Base-by-base conservation (phyloP, 2,888 invertebrate genomes). In the Micoletzkya japonica region DNA sequence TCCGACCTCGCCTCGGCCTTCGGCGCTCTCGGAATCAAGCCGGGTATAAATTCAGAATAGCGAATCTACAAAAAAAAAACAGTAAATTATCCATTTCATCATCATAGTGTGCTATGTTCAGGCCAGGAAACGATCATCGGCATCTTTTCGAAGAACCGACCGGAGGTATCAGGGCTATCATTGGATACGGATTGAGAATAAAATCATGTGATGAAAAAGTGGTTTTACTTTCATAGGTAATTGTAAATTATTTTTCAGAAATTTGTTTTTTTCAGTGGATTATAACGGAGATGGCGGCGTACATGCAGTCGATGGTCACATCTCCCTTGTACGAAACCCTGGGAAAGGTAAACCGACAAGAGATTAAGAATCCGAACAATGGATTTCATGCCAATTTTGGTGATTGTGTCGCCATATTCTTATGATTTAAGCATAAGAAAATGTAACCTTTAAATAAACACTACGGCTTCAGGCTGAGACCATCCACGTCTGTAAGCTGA, bases 271-370 rank as follows among this genome's bases (percentile, higher is more conserved):
- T 54, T 24, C 50, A 86, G 89, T 96, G 95, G 95, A 91, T 95
- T 75, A 89, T 95, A 82, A 91, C 93, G 68, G 95, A 95, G 87
- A 94, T 95, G 87, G 93, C 90, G 1, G 92, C 92, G 77, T 94
- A 94, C 87, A 91, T 92, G 86, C 95, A 92, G 88, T 94, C 93
- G 80, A 91, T 95, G 91, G 93, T 94, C 67, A 90, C 94, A 78
- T 93, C 95, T 76, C 95, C 95, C 66, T 89, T 96, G 72, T 95
- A 96, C 86, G 95, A 96, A 87, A 95, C 95, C 4, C 89, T 95
- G 78, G 95, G 95, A 85, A 93, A 93, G 81, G 94, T 63, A 50
- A n/a, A 20, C 44, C 44, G 20, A 44, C 10, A 44, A 44, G 10
- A n/a, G n/a, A n/a, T n/a, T n/a, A n/a, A n/a, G n/a, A n/a, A n/a